Evolutionary conservation across 2,888 invertebrate species (phyloP).

Genomic region (Neria commutata): DNA sequence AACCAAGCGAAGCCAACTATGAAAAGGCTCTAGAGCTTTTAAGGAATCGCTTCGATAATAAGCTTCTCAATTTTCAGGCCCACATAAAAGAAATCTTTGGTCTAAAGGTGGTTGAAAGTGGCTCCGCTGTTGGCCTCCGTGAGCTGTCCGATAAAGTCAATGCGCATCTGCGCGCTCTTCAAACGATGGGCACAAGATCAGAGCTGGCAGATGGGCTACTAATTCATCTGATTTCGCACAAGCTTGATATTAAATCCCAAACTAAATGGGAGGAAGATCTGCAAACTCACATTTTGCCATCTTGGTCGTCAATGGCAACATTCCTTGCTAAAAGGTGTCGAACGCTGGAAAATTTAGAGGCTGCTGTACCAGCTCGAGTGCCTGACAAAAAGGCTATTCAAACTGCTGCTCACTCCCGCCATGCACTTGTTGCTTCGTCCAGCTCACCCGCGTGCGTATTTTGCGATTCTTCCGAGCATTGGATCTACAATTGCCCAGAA

Average conservation of each 20-base stretch:
- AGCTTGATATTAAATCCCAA: slow-evolving; percentile 19
- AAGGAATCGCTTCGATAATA: slow-evolving; percentile 32
- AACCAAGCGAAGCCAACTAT: slow-evolving; percentile 29
- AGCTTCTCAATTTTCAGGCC: slow-evolving; percentile 32
- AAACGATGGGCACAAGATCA: slow-evolving; percentile 21
- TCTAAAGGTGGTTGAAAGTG: slow-evolving; percentile 22
- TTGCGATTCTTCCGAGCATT: no score
- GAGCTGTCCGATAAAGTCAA: slow-evolving; percentile 27
- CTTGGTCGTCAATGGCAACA: slow-evolving; percentile 6
- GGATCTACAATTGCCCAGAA: no score
- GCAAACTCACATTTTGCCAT: slow-evolving; percentile 7
- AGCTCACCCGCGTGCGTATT: no score
- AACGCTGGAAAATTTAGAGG: slow-evolving; percentile 17
- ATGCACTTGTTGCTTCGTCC: slow-evolving; percentile 17
- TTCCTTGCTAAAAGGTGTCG: slow-evolving; percentile 23
- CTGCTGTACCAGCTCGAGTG: background rate
- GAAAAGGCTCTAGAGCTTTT: slow-evolving; percentile 30
- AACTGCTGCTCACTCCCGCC: background rate
- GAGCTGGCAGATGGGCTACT: slow-evolving; percentile 22
- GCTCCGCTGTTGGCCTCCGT: slow-evolving; percentile 24
- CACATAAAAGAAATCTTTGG: slow-evolving; percentile 31
- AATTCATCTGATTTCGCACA: slow-evolving; percentile 16
- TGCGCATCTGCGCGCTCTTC: slow-evolving; percentile 21
- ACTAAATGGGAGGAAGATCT: slow-evolving; percentile 24
- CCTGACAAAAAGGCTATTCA: slow-evolving; percentile 5